A percentile compares a stretch with the other conserved stretches of the same genome.
Conservation (phyloP, 1,140 invertebrate genomes). For the Acromyrmex echinatior region DNA sequence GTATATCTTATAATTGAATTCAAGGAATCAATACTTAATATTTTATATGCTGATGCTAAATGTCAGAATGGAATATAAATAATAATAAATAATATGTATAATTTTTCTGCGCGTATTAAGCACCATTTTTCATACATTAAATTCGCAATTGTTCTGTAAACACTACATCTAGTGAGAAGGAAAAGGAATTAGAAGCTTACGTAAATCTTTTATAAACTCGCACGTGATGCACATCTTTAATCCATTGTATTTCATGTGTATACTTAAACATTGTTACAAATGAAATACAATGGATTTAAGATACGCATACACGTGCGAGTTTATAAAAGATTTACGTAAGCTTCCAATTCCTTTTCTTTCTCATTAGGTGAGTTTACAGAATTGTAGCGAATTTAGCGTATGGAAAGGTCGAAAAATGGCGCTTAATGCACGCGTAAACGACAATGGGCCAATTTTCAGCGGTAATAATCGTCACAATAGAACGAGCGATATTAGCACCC, state of each 20-base stretch:
- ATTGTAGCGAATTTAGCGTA: constrained; percentile 21
- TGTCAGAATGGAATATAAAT: not conserved
- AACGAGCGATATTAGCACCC: constrained; percentile 60
- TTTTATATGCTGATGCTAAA: not conserved
- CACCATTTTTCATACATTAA: constrained; percentile 11
- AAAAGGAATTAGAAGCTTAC: not conserved
- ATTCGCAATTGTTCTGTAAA: not conserved
- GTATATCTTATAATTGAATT: not conserved
- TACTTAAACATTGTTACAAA: not conserved
- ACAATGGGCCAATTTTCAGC: constrained; percentile 65
- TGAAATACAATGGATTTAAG: not conserved
- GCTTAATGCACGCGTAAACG: not conserved
- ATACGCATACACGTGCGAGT: not conserved
- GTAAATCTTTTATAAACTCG: not conserved
- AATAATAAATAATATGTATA: not conserved
- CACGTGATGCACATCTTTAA: not conserved
- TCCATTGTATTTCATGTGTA: not conserved
- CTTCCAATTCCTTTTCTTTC: not conserved
- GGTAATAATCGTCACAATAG: constrained; percentile 62
- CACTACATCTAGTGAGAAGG: not conserved
- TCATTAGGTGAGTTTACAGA: not conserved
- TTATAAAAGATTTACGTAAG: not conserved
- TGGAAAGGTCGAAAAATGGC: constrained; percentile 19
- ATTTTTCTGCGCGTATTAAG: not conserved
- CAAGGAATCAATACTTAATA: not conserved